A percentile compares a stretch with the other conserved stretches of the same genome.
These are phyloP conservation scores for Opisthograptis luteolata DNA, from an alignment of 2,888 invertebrate species.

Conservation along the genomic window DNA sequence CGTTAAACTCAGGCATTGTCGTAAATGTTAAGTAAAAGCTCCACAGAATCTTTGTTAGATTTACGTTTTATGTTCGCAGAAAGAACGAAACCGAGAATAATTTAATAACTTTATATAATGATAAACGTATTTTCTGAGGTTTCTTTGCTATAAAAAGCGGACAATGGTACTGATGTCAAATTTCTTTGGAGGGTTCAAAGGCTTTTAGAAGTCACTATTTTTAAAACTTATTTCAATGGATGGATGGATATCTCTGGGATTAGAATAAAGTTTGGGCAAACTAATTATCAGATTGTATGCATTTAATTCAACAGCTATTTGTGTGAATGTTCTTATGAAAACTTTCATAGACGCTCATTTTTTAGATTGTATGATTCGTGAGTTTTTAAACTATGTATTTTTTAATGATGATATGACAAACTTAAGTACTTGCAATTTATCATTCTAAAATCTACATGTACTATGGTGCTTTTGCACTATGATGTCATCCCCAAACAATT, in stretches of 20 bases:
- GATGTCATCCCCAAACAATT: too few species aligned
- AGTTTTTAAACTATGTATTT: too few species aligned
- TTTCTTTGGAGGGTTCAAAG: slow-evolving; percentile 25
- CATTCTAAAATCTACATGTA: too few species aligned
- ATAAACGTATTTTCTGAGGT: slow-evolving; percentile 46
- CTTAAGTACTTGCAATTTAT: too few species aligned
- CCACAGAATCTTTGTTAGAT: slow-evolving; percentile 66
- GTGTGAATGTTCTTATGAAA: slow-evolving; percentile 3
- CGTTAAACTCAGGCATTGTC: slow-evolving; percentile 68
- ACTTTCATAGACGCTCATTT: neutral
- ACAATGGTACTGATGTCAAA: slow-evolving; percentile 28
- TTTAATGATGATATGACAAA: too few species aligned
- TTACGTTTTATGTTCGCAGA: slow-evolving; percentile 56
- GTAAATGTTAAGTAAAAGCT: slow-evolving; percentile 69
- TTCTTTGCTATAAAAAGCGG: slow-evolving; percentile 33
- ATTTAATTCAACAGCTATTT: slow-evolving; percentile 17
- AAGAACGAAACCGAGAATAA: slow-evolving; percentile 55
- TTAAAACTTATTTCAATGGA: slow-evolving; percentile 15
- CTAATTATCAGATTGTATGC: slow-evolving; percentile 27
- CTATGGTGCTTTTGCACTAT: too few species aligned
- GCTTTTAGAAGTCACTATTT: slow-evolving; percentile 25
- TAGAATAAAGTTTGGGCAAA: slow-evolving; percentile 20
- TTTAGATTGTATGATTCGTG: too few species aligned
- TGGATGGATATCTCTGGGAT: slow-evolving; percentile 11
- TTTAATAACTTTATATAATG: slow-evolving; percentile 53